Conservation (phyloP, 1,140 invertebrate genomes). For the Eciton burchellii region DNA sequence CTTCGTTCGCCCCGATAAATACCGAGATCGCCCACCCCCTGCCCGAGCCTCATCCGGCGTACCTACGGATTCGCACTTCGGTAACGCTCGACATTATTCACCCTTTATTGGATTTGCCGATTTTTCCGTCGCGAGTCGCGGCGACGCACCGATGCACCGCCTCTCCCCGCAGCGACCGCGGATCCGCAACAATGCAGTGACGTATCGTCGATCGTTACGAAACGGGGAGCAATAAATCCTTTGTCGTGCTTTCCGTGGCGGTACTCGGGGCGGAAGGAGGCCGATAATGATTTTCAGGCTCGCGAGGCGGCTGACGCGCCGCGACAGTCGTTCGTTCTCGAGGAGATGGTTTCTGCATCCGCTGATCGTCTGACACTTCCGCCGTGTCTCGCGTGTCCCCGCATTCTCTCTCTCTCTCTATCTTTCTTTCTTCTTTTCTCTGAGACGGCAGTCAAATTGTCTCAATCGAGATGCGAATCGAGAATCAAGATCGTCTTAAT, state of each 20-base stretch:
- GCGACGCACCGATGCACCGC: conserved; percentile 44
- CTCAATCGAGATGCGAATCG: too few relatives aligned
- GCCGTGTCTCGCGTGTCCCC: conserved; percentile 16
- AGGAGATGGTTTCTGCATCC: conserved; percentile 42
- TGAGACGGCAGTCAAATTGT: neutral
- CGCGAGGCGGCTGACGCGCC: conserved; percentile 28
- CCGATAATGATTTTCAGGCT: conserved; percentile 56
- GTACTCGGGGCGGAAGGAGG: conserved; percentile 31
- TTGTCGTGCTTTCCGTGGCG: conserved; percentile 21
- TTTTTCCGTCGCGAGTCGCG: conserved; percentile 68
- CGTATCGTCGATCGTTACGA: conserved; percentile 58
- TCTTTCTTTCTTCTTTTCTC: neutral
- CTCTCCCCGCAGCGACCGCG: conserved; percentile 31
- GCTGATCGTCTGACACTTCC: conserved; percentile 26
- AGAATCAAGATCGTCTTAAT: too few relatives aligned
- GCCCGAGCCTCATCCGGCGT: neutral
- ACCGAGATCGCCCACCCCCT: conserved; percentile 44
- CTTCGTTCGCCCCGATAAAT: conserved; percentile 55
- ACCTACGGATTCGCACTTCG: conserved; percentile 62
- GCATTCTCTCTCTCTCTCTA: neutral
- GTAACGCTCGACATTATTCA: conserved; percentile 77
- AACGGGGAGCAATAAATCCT: conserved; percentile 69
- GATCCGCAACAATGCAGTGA: conserved; percentile 42
- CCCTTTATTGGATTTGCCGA: conserved; percentile 79
- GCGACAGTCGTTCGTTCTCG: conserved; percentile 29